Base-by-base conservation (phyloP, 2,797 vertebrate genomes). In the Cyclopterus lumpus region DNA sequence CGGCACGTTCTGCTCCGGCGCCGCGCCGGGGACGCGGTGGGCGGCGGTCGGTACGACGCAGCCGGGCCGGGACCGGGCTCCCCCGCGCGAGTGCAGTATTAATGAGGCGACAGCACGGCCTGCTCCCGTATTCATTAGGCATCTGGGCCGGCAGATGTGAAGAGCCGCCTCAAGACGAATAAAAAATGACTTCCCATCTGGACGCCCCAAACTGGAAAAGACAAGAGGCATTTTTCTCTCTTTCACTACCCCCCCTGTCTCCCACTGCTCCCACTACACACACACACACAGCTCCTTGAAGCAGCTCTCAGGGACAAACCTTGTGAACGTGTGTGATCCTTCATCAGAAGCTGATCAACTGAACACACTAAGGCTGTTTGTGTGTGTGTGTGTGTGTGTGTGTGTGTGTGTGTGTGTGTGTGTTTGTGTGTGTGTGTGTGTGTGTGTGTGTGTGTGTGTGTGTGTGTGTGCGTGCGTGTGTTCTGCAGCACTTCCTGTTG, bases 101-200 rank as follows among this genome's bases (percentile, higher is more conserved):
- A 95, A 94, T 94, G 93, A 94, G 92, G 90, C 93, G 90, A 93
- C 93, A 94, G 92, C 93, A 82, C 90, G 91, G 92, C 86, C 90
- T 87, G 92, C 88, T 93, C 89, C 90, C 79, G 93, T 93, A 95
- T 95, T 95, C 94, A 94, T 95, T 94, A 94, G 92, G 85, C 95
- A 95, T 95, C 95, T 95, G 95, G 93, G 86, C 89, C 74, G 89
- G 83, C 95, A 96, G 94, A 95, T 95, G 94, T 94, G 95, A 91
- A 90, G 92, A 91, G 94, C 85, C 86, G 93, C 93, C 94, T 88
- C 93, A 94, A 95, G 94, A 94, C 93, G 93, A 92, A 92, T 94
- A 94, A 95, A 94, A 94, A 94, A 94, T 94, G 84, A 92, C 94
- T 94, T 92, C 93, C 94, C 95, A 95, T 95, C 95, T 95, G 94